Evolutionary conservation across 2,888 invertebrate species (phyloP), one percentile per base, ranked within the genome.

Genomic region (Lasioglossum leucozonium): DNA sequence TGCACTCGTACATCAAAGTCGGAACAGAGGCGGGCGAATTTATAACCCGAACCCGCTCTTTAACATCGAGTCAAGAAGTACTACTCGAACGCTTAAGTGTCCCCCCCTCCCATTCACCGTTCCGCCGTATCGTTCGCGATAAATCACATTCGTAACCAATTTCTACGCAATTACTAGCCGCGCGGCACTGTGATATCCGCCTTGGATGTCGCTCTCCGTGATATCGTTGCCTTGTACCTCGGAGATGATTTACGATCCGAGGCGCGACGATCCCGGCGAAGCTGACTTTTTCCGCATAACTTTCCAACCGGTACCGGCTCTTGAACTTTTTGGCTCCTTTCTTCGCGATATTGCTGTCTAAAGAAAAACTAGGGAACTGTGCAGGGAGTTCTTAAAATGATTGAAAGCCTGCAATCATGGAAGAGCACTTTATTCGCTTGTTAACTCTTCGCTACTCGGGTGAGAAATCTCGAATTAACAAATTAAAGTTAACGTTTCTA

Each of bases 201-300:
- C 37, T 47, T 62, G 10, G 37, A 62, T 74, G 77, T 82, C 77
- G 69, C 37, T 62, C 55, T 62, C 55, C 42, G 47, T 75, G 81
- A 73, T 80, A 72, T 75, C 75, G 65, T 42, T 34, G 81, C 72
- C 67, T 37, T 73, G 72, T 69, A 74, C 74, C 82, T 77, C 85
- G 69, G 58, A 72, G 79, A 80, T 88, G 85, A 87, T 88, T 88
- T 88, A 88, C 85, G 85, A 87, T 75, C 81, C 51, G 65, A 47
- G 37, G 79, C 77, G 37, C 69, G 62, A 72, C 80, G 81, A 81
- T 84, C 77, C 80, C 71, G 37, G 34, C n/a, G 72, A 62, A 34
- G 22, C 13, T 30, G n/a, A 72, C 26, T 81, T 87, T 87, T 86
- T 81, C 72, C 47, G 13, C 44, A 22, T 22, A 81, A 72, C 72